These are phyloP conservation scores for Aphidius colemani DNA, from an alignment of 2,888 invertebrate genomes.

Conservation along the genomic window DNA sequence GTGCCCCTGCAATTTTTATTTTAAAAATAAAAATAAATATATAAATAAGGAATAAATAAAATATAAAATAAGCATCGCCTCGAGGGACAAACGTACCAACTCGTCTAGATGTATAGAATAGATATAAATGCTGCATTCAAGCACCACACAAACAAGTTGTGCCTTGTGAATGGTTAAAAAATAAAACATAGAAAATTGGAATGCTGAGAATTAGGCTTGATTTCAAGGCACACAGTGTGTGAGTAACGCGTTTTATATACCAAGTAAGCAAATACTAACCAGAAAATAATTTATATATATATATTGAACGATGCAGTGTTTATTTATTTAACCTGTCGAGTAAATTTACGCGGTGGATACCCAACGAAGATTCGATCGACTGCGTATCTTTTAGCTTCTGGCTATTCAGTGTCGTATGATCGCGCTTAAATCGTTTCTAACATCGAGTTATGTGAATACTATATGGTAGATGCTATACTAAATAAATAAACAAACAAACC, in stretches of 20 bases:
- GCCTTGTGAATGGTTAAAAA: constrained; percentile 10
- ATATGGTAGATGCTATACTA: constrained; percentile 14
- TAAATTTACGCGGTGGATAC: constrained; percentile 39
- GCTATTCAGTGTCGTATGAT: constrained; percentile 41
- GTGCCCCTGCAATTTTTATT: constrained; percentile 6
- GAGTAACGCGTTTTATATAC: not conserved
- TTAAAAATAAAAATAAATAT: not conserved
- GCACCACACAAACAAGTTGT: constrained; percentile 6
- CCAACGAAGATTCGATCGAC: constrained; percentile 38
- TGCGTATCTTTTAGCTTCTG: constrained; percentile 38
- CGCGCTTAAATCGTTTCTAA: constrained; percentile 38
- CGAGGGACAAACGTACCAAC: constrained; percentile 1
- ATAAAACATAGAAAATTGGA: constrained; percentile 4
- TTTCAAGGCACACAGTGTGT: not conserved
- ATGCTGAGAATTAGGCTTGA: constrained; percentile 14
- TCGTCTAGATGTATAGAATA: constrained; percentile 16
- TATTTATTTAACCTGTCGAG: constrained; percentile 16
- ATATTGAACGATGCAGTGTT: not conserved
- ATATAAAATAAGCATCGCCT: not conserved
- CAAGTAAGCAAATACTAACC: not conserved
- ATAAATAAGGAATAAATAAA: too few species aligned
- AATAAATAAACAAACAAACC: too few species aligned
- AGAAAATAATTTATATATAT: not conserved
- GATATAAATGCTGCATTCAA: not conserved
- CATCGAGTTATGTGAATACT: constrained; percentile 37